Evolutionary conservation across 1,140 invertebrate species (phyloP), one percentile per base, ranked within the genome.

Genomic region (Caenorhabditis tropicalis): DNA sequence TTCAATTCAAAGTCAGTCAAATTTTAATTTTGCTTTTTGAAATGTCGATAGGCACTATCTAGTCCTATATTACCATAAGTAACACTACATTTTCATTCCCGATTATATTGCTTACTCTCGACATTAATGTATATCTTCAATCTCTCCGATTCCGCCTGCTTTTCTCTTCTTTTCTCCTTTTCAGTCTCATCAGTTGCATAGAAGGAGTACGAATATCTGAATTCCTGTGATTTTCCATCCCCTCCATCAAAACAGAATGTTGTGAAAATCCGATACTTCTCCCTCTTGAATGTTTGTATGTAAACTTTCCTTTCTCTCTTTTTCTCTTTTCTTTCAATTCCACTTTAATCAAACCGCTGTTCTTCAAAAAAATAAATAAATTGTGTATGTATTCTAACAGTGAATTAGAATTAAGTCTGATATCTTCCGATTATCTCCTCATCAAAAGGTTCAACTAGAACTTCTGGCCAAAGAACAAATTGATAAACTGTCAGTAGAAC

Each of bases 201-300:
- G 58, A 65, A 65, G 21, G 58, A 65, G 65, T 36, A 9, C 16
- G 65, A 74, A 43, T 46, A 74, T 74, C 65, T 74, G 33, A 43
- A 74, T 74, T 74, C 10, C 36, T 74, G 65, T 74, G 65, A 74
- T 74, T 74, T 74, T 74, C 65, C 65, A 74, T 31, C 29, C 36
- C 27, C 12, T 46, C 36, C 65, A 46, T 74, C 65, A 74, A 16
- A 74, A 36, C 33, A 21, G 36, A 39, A 74, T 43, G 65, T 74
- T 74, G 65, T 74, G 65, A 74, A 74, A 74, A 43, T 74, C 65
- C 33, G 19, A 12, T 24, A 12, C n/a, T 31, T 46, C 36, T 74
- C n/a, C n/a, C 10, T 74, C 36, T 27, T 43, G 3, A 74, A 43
- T 12, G 15, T 36, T 36, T 65, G 16, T 65, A 3, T 65, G 29